These are phyloP conservation scores for Oostethus manadensis DNA, from an alignment of 2,113 vertebrate species.

Conservation along the genomic window DNA sequence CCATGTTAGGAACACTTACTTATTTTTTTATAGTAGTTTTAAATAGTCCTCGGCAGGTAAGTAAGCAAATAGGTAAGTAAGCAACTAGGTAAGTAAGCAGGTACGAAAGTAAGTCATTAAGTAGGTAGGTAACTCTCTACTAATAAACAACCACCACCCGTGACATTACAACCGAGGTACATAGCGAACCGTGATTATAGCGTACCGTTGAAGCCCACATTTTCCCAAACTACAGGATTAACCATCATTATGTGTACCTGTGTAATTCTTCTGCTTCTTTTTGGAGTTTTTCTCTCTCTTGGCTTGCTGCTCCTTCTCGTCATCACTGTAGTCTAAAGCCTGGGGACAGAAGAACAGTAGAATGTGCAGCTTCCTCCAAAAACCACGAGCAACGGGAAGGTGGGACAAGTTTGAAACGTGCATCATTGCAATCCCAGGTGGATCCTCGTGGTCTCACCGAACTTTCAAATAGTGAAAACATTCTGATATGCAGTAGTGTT, in stretches of 20 bases:
- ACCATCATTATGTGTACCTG: slow-evolving; percentile 18
- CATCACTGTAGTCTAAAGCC: slow-evolving; percentile 94
- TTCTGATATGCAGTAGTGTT: too few species aligned
- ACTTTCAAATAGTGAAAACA: too few species aligned
- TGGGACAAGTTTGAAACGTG: neutral
- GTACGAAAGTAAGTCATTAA: too few species aligned
- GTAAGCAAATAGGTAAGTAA: too few species aligned
- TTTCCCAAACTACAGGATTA: neutral
- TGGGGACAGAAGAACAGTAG: slow-evolving; percentile 35
- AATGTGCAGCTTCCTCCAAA: neutral
- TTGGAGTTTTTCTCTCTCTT: slow-evolving; percentile 74
- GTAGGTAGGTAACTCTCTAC: too few species aligned
- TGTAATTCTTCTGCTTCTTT: slow-evolving; percentile 36
- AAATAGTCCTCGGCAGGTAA: too few species aligned
- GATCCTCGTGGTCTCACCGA: too few species aligned
- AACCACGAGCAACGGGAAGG: neutral
- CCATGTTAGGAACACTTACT: neutral
- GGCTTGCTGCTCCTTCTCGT: slow-evolving; percentile 84
- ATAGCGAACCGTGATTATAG: too few species aligned
- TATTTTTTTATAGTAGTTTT: neutral
- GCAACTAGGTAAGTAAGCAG: too few species aligned
- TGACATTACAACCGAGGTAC: too few species aligned
- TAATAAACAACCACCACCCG: too few species aligned
- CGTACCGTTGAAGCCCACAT: neutral
- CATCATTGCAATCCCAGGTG: neutral